Evolutionary conservation across 2,888 invertebrate genomes (phyloP).

Genomic region (Linnaemya tessellans): DNA sequence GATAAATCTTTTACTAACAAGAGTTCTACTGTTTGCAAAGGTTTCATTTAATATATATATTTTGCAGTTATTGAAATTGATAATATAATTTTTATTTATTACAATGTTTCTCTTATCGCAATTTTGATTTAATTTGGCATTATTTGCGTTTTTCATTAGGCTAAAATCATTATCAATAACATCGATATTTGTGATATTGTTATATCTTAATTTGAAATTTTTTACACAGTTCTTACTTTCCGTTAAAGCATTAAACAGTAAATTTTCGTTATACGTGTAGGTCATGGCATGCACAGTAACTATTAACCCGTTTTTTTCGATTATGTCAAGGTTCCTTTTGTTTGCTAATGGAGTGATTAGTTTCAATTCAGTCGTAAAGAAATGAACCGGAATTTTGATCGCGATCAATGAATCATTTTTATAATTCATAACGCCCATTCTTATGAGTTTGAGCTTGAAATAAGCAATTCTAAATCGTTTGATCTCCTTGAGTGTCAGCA

Average conservation of each 20-base stretch:
- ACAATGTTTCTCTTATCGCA: too few species aligned
- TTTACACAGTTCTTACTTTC: conserved; percentile 6
- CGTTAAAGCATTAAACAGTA: not conserved
- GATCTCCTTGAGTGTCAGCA: conserved; percentile 36
- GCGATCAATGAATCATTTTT: conserved; percentile 37
- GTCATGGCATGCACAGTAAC: not conserved
- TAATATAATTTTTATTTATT: too few species aligned
- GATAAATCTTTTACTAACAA: too few species aligned
- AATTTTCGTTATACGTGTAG: not conserved
- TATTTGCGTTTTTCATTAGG: too few species aligned
- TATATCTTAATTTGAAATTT: conserved; percentile 19
- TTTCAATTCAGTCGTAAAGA: conserved; percentile 6
- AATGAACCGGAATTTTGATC: conserved; percentile 19
- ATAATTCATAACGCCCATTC: conserved; percentile 42
- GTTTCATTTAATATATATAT: too few species aligned
- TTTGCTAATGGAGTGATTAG: conserved; percentile 11
- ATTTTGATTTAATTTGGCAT: too few species aligned
- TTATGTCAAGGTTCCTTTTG: not conserved
- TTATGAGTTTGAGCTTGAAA: conserved; percentile 42
- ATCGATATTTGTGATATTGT: too few species aligned
- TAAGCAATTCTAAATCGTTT: conserved; percentile 43
- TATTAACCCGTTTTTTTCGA: not conserved
- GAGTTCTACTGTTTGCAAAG: too few species aligned
- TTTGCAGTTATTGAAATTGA: too few species aligned
- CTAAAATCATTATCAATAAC: too few species aligned